A percentile compares a stretch with the other conserved stretches of the same genome.
Evolutionary conservation across 2,113 vertebrate species (phyloP).

Genomic region (Accipiter virgatus): DNA sequence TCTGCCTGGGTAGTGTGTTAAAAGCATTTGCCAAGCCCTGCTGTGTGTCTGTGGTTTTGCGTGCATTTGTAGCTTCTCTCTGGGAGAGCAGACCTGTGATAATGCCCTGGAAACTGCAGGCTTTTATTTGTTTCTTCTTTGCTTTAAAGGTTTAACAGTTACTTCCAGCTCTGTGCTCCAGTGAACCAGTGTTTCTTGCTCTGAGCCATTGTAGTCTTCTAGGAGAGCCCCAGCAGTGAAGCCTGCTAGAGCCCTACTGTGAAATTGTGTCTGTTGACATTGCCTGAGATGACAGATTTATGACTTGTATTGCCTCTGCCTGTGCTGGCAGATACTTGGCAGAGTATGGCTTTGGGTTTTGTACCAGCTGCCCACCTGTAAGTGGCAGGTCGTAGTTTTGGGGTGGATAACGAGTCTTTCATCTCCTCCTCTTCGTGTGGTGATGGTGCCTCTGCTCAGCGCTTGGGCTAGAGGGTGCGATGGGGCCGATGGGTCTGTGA

Average conservation of each 20-base stretch:
- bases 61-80: not conserved
- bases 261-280: not conserved
- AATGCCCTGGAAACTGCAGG: not conserved
- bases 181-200: not conserved
- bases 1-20: not conserved
- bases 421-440: rapidly evolving
- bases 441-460: rapidly evolving
- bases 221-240: not conserved
- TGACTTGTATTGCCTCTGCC: not conserved
- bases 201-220: not conserved
- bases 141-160: not conserved
- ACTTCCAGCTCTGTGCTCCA: not conserved
- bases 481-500: rapidly evolving
- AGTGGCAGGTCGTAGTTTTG: rapidly evolving
- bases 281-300: not conserved
- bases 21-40: not conserved
- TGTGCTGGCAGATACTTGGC: not conserved
- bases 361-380: not conserved
- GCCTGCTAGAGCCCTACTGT: not conserved
- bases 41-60: not conserved
- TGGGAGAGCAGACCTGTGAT: not conserved
- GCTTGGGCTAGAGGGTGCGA: rapidly evolving
- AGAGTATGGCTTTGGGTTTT: not conserved
- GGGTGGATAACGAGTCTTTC: not conserved
- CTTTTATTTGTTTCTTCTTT: not conserved